Percentiles rank a stretch among this genome's conserved stretches.
Conservation (phyloP, 2,113 vertebrate species). For the Ptilorrhoa leucosticta region DNA sequence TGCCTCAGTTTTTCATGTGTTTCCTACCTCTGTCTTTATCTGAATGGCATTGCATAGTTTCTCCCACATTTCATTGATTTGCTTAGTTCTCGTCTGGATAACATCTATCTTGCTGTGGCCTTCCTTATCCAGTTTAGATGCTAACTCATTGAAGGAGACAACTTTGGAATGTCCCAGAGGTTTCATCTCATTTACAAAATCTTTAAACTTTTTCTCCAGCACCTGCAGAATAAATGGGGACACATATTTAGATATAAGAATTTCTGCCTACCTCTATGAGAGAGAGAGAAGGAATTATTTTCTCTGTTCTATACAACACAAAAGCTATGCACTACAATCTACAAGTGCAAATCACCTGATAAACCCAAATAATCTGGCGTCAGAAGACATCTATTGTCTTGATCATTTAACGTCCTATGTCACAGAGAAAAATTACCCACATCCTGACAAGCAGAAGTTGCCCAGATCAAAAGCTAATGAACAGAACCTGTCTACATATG, state of each 20-base stretch:
- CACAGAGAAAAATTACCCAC: background rate
- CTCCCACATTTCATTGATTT: slow-evolving; percentile 75
- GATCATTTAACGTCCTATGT: background rate
- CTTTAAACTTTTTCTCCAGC: slow-evolving; percentile 82
- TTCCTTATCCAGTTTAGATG: slow-evolving; percentile 58
- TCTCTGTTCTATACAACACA: background rate
- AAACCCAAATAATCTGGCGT: background rate
- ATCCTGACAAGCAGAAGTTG: background rate
- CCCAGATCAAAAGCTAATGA: background rate
- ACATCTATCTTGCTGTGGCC: slow-evolving; percentile 45
- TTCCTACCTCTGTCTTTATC: slow-evolving; percentile 74
- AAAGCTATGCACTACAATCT: background rate
- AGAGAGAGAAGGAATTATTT: background rate
- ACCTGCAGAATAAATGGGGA: slow-evolving; percentile 59
- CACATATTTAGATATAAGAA: background rate
- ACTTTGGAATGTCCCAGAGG: slow-evolving; percentile 78
- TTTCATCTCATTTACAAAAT: slow-evolving; percentile 78
- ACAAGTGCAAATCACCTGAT: background rate
- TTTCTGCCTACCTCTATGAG: background rate
- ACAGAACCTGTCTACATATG: background rate
- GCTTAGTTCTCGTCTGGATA: slow-evolving; percentile 67
- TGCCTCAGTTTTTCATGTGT: background rate
- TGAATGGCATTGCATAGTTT: slow-evolving; percentile 72
- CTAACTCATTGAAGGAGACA: slow-evolving; percentile 71
- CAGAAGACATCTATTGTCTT: background rate